Evolutionary conservation across 2,888 invertebrate genomes (phyloP).

Genomic region (Drosophila rubida): DNA sequence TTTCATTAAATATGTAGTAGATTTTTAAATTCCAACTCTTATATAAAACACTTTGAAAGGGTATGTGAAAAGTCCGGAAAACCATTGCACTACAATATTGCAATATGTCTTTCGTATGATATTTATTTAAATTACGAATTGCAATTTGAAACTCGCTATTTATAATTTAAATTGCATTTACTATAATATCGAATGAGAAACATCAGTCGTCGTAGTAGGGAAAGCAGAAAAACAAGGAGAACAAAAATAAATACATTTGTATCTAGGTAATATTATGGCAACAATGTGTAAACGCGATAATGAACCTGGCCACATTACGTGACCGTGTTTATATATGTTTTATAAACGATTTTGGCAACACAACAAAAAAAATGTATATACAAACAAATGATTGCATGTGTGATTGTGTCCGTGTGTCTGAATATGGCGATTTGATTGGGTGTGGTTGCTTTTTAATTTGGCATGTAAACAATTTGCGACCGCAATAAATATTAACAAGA

Average conservation of each 20-base stretch:
- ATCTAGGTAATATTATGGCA: constrained; percentile 40
- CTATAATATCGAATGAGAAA: not conserved
- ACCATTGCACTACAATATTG: constrained; percentile 9
- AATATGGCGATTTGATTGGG: constrained; percentile 27
- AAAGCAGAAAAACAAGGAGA: not conserved
- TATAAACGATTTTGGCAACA: constrained; percentile 46
- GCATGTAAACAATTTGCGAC: constrained; percentile 62
- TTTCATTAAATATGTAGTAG: too few relatives aligned
- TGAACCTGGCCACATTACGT: constrained; percentile 66
- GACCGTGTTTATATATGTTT: constrained; percentile 50
- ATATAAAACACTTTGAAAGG: not conserved
- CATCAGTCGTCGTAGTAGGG: not conserved
- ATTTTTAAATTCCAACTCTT: too few relatives aligned
- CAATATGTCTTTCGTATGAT: constrained; percentile 5
- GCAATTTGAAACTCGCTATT: constrained; percentile 31
- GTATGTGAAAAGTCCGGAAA: not conserved
- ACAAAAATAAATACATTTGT: constrained; percentile 28
- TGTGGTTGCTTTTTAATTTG: constrained; percentile 58
- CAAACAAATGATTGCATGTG: not conserved
- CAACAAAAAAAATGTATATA: constrained; percentile 3
- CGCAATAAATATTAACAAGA: constrained; percentile 65
- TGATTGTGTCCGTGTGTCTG: constrained; percentile 2
- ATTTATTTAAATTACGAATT: constrained; percentile 34
- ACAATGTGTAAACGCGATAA: constrained; percentile 64
- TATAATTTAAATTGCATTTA: constrained; percentile 43